Percentiles rank a stretch among this genome's conserved stretches.
phyloP scores from a whole-genome alignment of 2,113 vertebrate genomes.

The Salvelinus namaycush region DNA sequence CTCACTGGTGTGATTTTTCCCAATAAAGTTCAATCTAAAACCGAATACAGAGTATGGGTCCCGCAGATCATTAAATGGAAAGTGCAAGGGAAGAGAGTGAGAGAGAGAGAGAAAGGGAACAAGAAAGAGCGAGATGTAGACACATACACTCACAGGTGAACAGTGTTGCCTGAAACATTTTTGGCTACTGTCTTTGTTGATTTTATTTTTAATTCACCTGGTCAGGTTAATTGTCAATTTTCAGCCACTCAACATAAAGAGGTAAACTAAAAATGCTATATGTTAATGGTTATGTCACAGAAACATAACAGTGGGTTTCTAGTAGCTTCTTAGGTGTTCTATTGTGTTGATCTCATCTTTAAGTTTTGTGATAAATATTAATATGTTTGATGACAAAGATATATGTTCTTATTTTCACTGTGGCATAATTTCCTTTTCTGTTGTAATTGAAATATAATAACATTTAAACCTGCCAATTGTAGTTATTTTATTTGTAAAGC shows the following conservation, averaged over 20 bases:
- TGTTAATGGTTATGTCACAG: constrained; percentile 73
- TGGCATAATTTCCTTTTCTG: constrained; percentile 81
- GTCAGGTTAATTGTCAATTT: constrained; percentile 59
- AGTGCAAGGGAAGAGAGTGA: constrained; percentile 48
- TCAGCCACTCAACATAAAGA: constrained; percentile 59
- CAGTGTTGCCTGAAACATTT: constrained; percentile 43
- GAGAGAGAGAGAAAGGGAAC: constrained; percentile 9
- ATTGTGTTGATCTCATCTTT: constrained; percentile 93
- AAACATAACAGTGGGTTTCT: constrained; percentile 72
- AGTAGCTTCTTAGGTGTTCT: constrained; percentile 91
- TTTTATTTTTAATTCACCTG: constrained; percentile 19
- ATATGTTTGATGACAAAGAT: constrained; percentile 85
- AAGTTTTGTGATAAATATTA: constrained; percentile 83
- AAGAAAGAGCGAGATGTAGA: constrained; percentile 38
- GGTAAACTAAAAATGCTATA: constrained; percentile 59
- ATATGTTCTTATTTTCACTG: constrained; percentile 88
- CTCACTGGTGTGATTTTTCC: constrained; percentile 72
- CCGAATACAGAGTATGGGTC: constrained; percentile 70
- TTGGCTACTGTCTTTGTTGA: background rate
- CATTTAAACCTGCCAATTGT: constrained; percentile 83
- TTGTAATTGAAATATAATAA: constrained; percentile 70
- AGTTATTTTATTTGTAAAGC: constrained; percentile 85
- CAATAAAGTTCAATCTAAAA: constrained; percentile 70
- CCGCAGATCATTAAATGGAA: constrained; percentile 69
- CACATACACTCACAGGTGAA: constrained; percentile 7